Evolutionary conservation across 2,797 vertebrate genomes (phyloP), one percentile per base, ranked within the genome.

Genomic region (Adelosebastes latens): DNA sequence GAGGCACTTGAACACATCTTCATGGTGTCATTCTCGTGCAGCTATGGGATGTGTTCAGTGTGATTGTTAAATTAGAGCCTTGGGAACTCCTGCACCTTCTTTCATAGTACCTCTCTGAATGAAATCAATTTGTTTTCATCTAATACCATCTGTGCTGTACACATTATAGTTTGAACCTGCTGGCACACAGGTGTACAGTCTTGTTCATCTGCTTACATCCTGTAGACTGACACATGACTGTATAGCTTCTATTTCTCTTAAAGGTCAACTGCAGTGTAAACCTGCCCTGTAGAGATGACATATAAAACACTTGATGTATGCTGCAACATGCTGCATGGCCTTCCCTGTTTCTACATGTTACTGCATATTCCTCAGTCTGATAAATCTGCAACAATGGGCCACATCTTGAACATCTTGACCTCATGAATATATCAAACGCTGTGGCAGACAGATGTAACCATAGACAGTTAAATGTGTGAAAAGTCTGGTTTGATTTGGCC

Each of bases 191-290:
- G 20, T 73, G 22, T 27, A 66, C 8, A 27, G n/a, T 20, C 75
- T 22, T 69, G 62, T 68, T 76, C 70, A 52, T 67, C 75, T 62
- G 46, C 3, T 2, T 29, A 59, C 68, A 53, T 69, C 76, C 49
- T 72, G 39, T 18, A 62, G 72, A 76, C 18, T 32, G 27, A 49
- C 61, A 80, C 60, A 77, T 16, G n/a, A 52, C 25, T 31, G 39
- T n/a, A n/a, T 52, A 62, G 65, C 58, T 66, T 83, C 46, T 68
- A 58, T 53, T 63, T 83, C 46, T 69, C 60, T 76, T 87, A 85
- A 90, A 93, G 88, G 86, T 90, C 82, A 91, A 34, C 63, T 36
- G 60, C 25, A 80, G 32, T 69, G 53, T 78, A 69, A 68, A 76
- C 24, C 65, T 72, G 32, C 11, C 8, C 52, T 22, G n/a, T 53